Base-by-base conservation (phyloP, 2,113 vertebrate genomes). In the Romanogobio albipinnatus region DNA sequence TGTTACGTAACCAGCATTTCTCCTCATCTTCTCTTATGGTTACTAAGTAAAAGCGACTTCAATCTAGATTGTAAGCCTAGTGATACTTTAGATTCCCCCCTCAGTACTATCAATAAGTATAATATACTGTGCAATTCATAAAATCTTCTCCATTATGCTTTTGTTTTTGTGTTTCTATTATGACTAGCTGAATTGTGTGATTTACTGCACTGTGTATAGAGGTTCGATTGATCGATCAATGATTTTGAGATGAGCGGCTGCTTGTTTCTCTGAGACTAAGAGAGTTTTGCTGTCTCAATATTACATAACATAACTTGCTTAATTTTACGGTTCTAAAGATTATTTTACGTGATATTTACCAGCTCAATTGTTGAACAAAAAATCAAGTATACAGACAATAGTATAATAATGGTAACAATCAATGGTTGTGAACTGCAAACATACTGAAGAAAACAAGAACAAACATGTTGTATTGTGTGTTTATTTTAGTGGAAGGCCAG, bases 231-330 rank as follows among this genome's bases (percentile, higher is more conserved):
- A 29, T 29, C 29, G 29, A 29, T 29, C 29, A 29, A 29, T 29
- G 29, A 29, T 29, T 29, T 17, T 73, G 9, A 36, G 17, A 36
- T 51, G 70, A 84, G 47, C 17, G 62, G 62, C 26, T 66, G 26
- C 3, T 66, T 39, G 15, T 39, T 68, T 68, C 8, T 68, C 15
- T 68, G 64, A 36, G 33, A 68, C 15, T 36, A 17, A 85, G 11
- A 56, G 15, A 9, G 45, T 17, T 81, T 68, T 84, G 81, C 76
- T 80, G 79, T 53, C 26, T 71, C 13, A 45, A 33, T 62, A 87
- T 84, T 84, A 61, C 66, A 78, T 78, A 82, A 70, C 19, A 64
- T 14, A 64, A 80, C 77, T 68, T 51, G 62, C 59, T 77, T 82
- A 71, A 58, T 84, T 76, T 15, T 66, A 76, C 70, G 49, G 26